Evolutionary conservation across 2,888 invertebrate genomes (phyloP).

Genomic region (Acrobasis consociella): DNA sequence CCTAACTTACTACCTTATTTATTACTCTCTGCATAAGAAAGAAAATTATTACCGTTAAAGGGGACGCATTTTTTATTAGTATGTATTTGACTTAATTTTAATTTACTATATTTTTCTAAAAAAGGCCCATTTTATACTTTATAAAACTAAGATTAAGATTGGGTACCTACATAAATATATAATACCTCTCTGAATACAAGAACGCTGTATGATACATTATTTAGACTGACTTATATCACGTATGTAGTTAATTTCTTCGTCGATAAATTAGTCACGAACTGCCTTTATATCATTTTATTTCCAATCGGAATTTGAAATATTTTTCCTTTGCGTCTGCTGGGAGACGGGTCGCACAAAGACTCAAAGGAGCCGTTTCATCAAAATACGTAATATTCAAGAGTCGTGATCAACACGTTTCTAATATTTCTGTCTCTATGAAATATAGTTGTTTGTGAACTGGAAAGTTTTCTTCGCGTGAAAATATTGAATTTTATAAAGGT

Average conservation of each 20-base stretch:
- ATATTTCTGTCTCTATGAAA: conserved; percentile 23
- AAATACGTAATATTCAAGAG: conserved; percentile 27
- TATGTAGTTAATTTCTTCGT: not conserved
- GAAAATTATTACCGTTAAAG: too few species aligned
- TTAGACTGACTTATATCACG: too few species aligned
- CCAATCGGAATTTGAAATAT: conserved; percentile 5
- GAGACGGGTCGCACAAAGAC: conserved; percentile 21
- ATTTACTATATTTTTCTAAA: too few species aligned
- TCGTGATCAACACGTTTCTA: conserved; percentile 24
- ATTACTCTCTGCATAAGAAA: too few species aligned
- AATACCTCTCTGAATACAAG: too few species aligned
- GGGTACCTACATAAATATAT: too few species aligned
- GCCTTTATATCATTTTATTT: not conserved
- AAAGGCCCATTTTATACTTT: too few species aligned
- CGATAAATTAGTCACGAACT: not conserved
- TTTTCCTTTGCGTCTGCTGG: conserved; percentile 23
- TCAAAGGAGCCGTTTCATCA: conserved; percentile 29
- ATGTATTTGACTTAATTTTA: too few species aligned
- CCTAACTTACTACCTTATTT: too few species aligned
- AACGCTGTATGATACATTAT: too few species aligned
- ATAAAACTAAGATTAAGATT: too few species aligned
- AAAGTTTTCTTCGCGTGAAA: conserved; percentile 29
- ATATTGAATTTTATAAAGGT: conserved; percentile 34
- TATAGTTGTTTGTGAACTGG: not conserved
- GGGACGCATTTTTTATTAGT: too few species aligned